Percentiles rank a stretch among this genome's conserved stretches.
Evolutionary conservation across 2,888 invertebrate species (phyloP).

Genomic region (Hedychridium roseum): DNA sequence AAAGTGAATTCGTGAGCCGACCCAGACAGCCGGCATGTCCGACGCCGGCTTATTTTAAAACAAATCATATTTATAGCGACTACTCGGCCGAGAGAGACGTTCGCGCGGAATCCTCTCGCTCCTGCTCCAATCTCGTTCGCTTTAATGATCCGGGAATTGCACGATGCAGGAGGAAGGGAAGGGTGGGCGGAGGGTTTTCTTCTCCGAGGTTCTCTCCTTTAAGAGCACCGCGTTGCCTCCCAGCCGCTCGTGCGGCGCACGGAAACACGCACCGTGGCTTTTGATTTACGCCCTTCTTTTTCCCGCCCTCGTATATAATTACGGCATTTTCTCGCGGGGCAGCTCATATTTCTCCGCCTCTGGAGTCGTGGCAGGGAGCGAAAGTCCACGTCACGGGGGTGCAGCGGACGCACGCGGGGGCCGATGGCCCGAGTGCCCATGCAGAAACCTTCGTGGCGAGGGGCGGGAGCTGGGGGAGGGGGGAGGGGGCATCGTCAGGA

Average conservation of each 20-base stretch:
- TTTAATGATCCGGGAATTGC: no score
- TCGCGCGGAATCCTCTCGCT: no score
- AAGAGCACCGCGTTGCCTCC: no score
- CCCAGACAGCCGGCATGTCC: no score
- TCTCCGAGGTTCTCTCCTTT: constrained; percentile 6
- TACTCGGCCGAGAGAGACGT: no score
- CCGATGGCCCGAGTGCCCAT: constrained; percentile 17
- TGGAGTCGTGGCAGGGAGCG: constrained; percentile 39
- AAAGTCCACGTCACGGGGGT: constrained; percentile 38
- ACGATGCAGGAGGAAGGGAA: no score
- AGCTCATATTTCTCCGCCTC: constrained; percentile 38
- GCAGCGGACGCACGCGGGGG: constrained; percentile 21
- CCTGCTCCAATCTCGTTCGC: no score
- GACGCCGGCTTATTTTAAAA: no score
- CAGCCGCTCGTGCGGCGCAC: constrained; percentile 7
- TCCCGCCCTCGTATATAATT: constrained; percentile 37
- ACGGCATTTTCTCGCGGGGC: constrained; percentile 38
- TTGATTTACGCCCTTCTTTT: constrained; percentile 39
- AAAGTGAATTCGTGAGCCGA: no score
- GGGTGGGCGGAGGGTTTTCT: no score
- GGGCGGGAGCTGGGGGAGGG: constrained; percentile 15
- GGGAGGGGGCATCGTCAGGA: constrained; percentile 9
- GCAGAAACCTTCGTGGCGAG: constrained; percentile 21
- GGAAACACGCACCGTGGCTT: constrained; percentile 19
- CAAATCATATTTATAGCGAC: no score